These are phyloP conservation scores for Tragelaphus imberbis DNA, from an alignment of 2,113 vertebrate genomes.

Conservation along the genomic window DNA sequence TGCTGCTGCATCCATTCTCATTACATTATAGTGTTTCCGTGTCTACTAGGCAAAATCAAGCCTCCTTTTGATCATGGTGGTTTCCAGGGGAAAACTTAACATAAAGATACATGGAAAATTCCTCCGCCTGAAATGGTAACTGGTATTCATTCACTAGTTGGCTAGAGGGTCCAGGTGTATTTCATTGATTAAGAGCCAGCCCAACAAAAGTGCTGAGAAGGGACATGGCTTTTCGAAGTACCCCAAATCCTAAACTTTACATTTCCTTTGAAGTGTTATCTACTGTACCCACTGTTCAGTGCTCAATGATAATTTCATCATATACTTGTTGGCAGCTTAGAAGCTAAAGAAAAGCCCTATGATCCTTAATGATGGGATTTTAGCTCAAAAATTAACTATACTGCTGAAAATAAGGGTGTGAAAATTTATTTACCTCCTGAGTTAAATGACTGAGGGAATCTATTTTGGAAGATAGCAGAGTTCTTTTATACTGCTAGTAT, in stretches of 20 bases:
- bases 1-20: background rate
- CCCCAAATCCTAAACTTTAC: background rate
- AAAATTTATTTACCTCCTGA: background rate
- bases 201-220: background rate
- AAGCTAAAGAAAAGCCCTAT: background rate
- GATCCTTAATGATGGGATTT: background rate
- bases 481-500: background rate
- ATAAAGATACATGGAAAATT: background rate
- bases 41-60: background rate
- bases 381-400: background rate
- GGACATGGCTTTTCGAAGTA: background rate
- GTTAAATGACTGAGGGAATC: background rate
- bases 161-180: background rate
- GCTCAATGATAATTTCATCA: background rate
- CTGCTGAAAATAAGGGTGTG: background rate
- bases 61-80: background rate
- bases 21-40: background rate
- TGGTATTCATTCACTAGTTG: slow-evolving; percentile 1
- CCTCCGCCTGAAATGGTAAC: background rate
- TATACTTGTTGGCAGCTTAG: background rate
- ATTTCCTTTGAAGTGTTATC: background rate
- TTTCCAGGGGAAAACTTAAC: background rate
- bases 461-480: background rate
- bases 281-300: background rate
- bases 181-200: background rate